These are phyloP conservation scores for Mythimna albipuncta DNA, from an alignment of 2,888 invertebrate genomes.

Conservation along the genomic window DNA sequence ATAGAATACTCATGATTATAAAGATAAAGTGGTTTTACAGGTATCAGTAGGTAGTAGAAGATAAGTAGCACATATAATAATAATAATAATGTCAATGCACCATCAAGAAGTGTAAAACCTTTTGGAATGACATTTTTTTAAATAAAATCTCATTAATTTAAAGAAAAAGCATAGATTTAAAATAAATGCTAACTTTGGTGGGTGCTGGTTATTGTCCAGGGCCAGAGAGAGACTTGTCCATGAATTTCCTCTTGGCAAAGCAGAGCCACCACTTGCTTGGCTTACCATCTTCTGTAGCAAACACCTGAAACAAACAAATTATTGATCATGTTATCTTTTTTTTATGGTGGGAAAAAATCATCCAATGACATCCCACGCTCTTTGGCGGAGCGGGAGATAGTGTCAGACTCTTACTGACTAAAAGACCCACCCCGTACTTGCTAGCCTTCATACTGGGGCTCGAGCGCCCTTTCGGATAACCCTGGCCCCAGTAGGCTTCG, in stretches of 20 bases:
- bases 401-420: too few species aligned
- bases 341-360: too few species aligned
- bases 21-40: slow-evolving; percentile 10
- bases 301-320: slow-evolving; percentile 87
- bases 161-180: slow-evolving; percentile 11
- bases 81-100: slow-evolving; percentile 34
- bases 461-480: too few species aligned
- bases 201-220: slow-evolving; percentile 93
- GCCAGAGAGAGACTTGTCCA: slow-evolving; percentile 99
- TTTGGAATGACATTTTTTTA: slow-evolving; percentile 34
- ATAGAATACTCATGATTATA: slow-evolving; percentile 7
- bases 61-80: slow-evolving; percentile 34
- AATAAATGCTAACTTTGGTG: slow-evolving; percentile 44
- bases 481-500: too few species aligned
- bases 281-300: slow-evolving; percentile 96
- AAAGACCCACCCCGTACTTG: too few species aligned
- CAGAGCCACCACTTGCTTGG: slow-evolving; percentile 99
- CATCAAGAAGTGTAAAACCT: slow-evolving; percentile 23
- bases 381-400: too few species aligned
- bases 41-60: slow-evolving; percentile 3
- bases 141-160: slow-evolving; percentile 8
- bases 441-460: too few species aligned
- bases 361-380: too few species aligned
- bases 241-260: slow-evolving; percentile 99
- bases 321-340: neutral